These are phyloP conservation scores for Syrmaticus mikado DNA, from an alignment of 2,113 vertebrate species.

Conservation along the genomic window DNA sequence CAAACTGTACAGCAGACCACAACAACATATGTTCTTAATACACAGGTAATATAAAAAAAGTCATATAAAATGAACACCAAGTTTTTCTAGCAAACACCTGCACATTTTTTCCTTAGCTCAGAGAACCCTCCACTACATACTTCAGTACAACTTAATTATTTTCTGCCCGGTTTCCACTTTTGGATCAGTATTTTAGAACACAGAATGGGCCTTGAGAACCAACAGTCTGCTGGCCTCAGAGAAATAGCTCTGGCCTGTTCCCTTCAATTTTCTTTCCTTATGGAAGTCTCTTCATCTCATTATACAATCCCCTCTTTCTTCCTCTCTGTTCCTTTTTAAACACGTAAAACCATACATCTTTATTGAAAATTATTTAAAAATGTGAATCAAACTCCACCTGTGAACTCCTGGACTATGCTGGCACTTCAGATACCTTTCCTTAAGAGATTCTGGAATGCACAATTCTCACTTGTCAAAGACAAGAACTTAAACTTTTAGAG, in stretches of 20 bases:
- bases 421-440: neutral
- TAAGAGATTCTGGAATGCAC: neutral
- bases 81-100: neutral
- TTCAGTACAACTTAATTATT: neutral
- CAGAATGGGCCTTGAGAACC: neutral
- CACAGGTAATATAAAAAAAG: rapidly evolving
- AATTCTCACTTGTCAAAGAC: neutral
- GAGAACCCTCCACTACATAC: neutral
- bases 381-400: neutral
- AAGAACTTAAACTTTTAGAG: neutral
- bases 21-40: neutral
- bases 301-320: neutral
- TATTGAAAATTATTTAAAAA: neutral
- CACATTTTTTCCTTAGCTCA: neutral
- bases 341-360: neutral
- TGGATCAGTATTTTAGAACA: rapidly evolving
- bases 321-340: neutral
- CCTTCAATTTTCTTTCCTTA: neutral
- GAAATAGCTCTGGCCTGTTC: neutral
- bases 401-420: neutral
- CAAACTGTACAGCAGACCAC: neutral
- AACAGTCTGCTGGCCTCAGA: neutral
- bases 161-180: neutral
- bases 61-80: neutral
- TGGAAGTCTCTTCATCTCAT: neutral